Conservation (phyloP, 2,888 invertebrate genomes). For the Lepidochrysops patricia region DNA sequence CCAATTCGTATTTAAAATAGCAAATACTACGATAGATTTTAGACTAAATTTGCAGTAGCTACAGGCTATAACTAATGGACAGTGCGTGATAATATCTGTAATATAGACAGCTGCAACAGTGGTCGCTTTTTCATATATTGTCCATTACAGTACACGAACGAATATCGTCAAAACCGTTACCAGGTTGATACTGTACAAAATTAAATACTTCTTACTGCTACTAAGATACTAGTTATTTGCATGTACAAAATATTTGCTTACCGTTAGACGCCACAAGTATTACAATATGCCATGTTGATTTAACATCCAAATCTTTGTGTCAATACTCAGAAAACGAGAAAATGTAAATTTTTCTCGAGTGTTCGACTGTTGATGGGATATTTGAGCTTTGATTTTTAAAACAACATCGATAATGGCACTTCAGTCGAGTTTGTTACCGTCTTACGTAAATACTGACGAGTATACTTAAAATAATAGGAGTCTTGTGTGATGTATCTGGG, state of each 20-base stretch:
- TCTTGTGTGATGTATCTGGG: neutral
- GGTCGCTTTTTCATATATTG: no score
- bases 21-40: no score
- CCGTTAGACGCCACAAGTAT: neutral
- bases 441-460: slow-evolving; percentile 6
- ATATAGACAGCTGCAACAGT: no score
- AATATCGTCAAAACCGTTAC: no score
- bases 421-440: slow-evolving; percentile 11
- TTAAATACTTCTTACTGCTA: no score
- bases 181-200: no score
- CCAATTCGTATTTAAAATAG: no score
- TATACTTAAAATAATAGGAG: neutral
- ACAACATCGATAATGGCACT: slow-evolving; percentile 30
- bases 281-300: slow-evolving; percentile 18
- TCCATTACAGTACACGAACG: no score
- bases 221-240: no score
- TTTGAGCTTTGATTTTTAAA: slow-evolving; percentile 31
- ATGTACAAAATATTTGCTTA: neutral
- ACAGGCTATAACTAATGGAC: no score
- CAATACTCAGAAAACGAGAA: slow-evolving; percentile 41
- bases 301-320: slow-evolving; percentile 42
- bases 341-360: slow-evolving; percentile 48
- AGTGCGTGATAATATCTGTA: no score
- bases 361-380: slow-evolving; percentile 44
- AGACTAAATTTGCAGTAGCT: no score